phyloP scores from a whole-genome alignment of 2,888 invertebrate genomes.

The Bellardia bayeri region DNA sequence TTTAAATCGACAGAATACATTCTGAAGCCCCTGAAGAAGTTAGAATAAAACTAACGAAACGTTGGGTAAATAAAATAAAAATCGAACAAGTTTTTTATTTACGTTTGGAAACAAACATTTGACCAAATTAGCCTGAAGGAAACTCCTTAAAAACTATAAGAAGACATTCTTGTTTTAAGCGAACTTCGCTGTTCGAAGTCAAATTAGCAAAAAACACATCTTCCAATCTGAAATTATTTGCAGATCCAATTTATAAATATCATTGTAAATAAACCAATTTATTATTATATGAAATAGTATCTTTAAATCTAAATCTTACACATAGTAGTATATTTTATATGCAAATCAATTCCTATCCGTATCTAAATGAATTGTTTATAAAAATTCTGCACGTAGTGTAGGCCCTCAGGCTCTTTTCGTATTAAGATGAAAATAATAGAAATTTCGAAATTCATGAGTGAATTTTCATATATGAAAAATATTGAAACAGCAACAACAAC shows the following conservation, averaged over 20 bases:
- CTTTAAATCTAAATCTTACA: neutral
- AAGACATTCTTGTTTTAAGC: too few relatives aligned
- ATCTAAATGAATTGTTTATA: constrained; percentile 28
- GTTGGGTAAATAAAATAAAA: too few relatives aligned
- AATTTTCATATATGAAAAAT: constrained; percentile 46
- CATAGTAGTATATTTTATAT: constrained; percentile 2
- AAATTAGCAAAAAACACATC: too few relatives aligned
- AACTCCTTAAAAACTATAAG: too few relatives aligned
- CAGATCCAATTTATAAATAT: neutral
- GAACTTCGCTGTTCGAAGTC: too few relatives aligned
- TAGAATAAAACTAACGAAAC: too few relatives aligned
- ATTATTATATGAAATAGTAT: neutral
- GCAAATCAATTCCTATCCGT: constrained; percentile 23
- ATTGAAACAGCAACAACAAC: constrained; percentile 25
- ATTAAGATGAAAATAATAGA: constrained; percentile 58
- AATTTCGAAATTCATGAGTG: constrained; percentile 58
- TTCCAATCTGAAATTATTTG: too few relatives aligned
- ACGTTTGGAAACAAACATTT: too few relatives aligned
- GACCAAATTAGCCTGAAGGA: too few relatives aligned
- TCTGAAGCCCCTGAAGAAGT: too few relatives aligned
- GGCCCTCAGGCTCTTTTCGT: constrained; percentile 45
- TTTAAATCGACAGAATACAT: too few relatives aligned
- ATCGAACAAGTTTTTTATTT: too few relatives aligned
- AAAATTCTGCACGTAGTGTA: constrained; percentile 40
- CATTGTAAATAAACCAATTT: neutral